Base-by-base conservation (phyloP, 2,888 invertebrate species). In the Malthinus flaveolus region DNA sequence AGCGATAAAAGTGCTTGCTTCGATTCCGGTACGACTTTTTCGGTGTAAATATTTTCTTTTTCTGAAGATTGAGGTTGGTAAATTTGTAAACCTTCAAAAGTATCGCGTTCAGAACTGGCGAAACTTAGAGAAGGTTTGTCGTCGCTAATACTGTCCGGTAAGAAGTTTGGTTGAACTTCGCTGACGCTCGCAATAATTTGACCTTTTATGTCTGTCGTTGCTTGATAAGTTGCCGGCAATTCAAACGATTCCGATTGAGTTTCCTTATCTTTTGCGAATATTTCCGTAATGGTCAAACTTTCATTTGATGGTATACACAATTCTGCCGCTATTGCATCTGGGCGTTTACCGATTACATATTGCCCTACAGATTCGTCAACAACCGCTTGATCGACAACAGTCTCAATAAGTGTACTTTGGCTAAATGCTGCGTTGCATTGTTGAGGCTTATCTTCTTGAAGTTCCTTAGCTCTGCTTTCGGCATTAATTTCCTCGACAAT, bases 11-110 rank as follows among this genome's bases (percentile, higher is more conserved):
- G 67, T 15, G 79, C 79, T 60, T 68, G 65, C 65, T 79, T 76
- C 7, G 63, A 56, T 49, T 78, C 77, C 32, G 77, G 75, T 63
- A 70, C 64, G 7, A 68, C 52, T 46, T 73, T 70, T 48, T 61
- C 62, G n/a, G 71, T 49, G 58, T 73, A 70, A 2, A 79, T 76
- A 4, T 68, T 63, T 78, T 83, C 84, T 63, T 78, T 80, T 62
- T 85, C 85, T 32, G 74, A 79, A 48, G 77, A 70, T 65, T 81
- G 73, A 32, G 78, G 73, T 73, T 87, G 83, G 9, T 78, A 80
- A 8, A 87, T 73, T 56, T 83, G 79, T 35, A 87, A 64, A 69
- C 85, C 81, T 71, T 84, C 83, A 51, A 81, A 76, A 32, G 80
- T 78, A 37, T 79, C 77, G 66, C 80, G 83, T 52, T 78, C 79